phyloP scores from a whole-genome alignment of 2,113 vertebrate species.

The Setophaga petechia region DNA sequence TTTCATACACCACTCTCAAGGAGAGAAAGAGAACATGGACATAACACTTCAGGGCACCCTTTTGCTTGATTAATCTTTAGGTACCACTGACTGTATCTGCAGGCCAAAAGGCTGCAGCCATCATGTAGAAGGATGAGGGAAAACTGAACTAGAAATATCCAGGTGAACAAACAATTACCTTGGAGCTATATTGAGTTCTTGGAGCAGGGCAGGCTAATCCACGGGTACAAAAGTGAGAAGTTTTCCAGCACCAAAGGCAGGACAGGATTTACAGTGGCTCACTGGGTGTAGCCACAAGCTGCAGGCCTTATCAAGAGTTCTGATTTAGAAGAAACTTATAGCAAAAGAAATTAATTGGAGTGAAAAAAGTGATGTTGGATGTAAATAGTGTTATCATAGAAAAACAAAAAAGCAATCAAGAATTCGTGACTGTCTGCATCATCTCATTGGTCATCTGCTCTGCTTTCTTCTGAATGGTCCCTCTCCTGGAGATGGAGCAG shows the following conservation, averaged over 20 bases:
- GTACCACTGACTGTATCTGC: neutral
- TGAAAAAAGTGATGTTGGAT: neutral
- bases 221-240: rapidly evolving
- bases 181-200: neutral
- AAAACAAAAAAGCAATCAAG: neutral
- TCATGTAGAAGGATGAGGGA: neutral
- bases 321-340: neutral
- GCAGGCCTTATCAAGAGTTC: neutral
- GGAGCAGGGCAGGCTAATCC: neutral
- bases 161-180: neutral
- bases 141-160: neutral
- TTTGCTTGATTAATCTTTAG: neutral
- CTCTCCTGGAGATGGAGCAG: neutral
- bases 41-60: rapidly evolving
- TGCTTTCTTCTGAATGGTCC: neutral
- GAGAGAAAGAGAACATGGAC: neutral
- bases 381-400: neutral
- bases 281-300: neutral
- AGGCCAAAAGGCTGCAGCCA: neutral
- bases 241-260: neutral
- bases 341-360: neutral
- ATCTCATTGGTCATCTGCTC: neutral
- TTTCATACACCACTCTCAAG: neutral
- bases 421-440: neutral
- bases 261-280: neutral